Percentiles rank a stretch among this genome's conserved stretches.
Conservation (phyloP, 2,797 vertebrate species). For the Pangasius djambal region DNA sequence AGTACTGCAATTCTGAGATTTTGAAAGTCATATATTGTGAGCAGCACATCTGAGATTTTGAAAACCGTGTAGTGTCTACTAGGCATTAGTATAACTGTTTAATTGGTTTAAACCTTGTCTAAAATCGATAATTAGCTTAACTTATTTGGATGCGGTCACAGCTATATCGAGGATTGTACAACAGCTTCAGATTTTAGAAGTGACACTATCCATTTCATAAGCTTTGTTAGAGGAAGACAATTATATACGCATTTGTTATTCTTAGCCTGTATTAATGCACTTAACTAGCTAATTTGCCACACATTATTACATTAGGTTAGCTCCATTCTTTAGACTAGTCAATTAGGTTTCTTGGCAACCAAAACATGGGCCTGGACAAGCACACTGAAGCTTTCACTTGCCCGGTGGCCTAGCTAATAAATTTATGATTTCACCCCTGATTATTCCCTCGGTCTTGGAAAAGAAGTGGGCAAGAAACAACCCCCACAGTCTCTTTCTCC, state of each 20-base stretch:
- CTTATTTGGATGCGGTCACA: neutral
- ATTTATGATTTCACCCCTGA: slow-evolving; percentile 6
- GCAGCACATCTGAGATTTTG: neutral
- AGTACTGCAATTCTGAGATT: neutral
- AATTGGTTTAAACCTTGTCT: neutral
- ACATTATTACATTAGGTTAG: neutral
- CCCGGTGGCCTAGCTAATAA: neutral
- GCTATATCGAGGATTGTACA: neutral
- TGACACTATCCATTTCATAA: neutral
- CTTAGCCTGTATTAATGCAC: neutral
- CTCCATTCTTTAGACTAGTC: neutral
- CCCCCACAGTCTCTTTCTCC: neutral
- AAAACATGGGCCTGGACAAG: neutral
- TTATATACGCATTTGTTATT: neutral
- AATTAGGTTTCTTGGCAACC: neutral
- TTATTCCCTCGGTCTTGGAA: neutral
- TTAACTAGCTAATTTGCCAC: neutral
- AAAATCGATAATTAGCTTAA: neutral
- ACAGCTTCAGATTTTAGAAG: neutral
- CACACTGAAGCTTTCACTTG: neutral
- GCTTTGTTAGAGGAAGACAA: neutral
- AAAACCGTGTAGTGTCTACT: neutral
- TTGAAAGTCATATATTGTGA: neutral
- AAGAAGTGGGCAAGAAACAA: neutral
- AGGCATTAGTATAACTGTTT: neutral